These are phyloP conservation scores for Synanthedon vespiformis DNA, from an alignment of 2,888 invertebrate genomes.

Conservation along the genomic window DNA sequence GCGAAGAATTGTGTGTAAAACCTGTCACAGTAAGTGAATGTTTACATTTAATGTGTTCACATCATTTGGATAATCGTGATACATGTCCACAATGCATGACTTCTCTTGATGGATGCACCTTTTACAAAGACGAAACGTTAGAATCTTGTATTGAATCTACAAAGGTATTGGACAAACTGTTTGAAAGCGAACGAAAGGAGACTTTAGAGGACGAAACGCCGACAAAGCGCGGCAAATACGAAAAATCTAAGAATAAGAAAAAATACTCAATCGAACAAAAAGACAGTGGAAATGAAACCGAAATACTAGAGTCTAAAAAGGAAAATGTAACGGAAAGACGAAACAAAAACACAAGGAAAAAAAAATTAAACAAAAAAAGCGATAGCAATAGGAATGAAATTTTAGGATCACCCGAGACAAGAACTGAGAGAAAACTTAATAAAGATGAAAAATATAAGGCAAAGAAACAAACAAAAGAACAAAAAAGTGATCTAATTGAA, in stretches of 20 bases:
- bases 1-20: constrained; percentile 40
- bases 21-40: constrained; percentile 53
- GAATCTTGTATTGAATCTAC: constrained; percentile 29
- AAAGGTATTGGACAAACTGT: constrained; percentile 30
- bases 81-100: constrained; percentile 40
- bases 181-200: constrained; percentile 16
- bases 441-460: too few relatives aligned
- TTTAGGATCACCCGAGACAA: too few relatives aligned
- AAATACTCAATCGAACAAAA: constrained; percentile 4
- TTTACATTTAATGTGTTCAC: constrained; percentile 48
- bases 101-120: constrained; percentile 26
- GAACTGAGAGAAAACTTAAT: too few relatives aligned
- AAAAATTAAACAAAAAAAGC: too few relatives aligned
- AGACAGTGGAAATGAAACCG: constrained; percentile 9
- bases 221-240: constrained; percentile 8
- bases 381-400: too few relatives aligned
- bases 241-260: constrained; percentile 5
- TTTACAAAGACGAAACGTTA: constrained; percentile 32
- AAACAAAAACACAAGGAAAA: too few relatives aligned
- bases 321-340: too few relatives aligned
- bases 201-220: constrained; percentile 4
- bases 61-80: constrained; percentile 34
- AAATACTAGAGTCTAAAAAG: constrained; percentile 1
- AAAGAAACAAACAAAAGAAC: too few relatives aligned
- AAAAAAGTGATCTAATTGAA: too few relatives aligned